Evolutionary conservation across 2,888 invertebrate genomes (phyloP).

Genomic region (Ophion ellenae): DNA sequence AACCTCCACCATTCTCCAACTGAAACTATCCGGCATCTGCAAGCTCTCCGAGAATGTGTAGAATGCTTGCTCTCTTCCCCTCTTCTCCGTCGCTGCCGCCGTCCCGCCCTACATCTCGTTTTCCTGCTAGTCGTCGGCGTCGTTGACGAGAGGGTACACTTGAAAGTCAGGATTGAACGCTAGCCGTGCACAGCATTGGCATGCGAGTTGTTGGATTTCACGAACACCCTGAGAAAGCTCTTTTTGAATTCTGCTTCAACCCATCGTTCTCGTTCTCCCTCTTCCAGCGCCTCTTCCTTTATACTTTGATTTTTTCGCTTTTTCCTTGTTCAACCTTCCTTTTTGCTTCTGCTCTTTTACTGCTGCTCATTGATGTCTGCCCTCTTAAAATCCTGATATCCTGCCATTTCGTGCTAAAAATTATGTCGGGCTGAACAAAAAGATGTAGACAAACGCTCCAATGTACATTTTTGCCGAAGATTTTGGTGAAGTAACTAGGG

Average conservation of each 20-base stretch:
- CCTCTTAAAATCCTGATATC: not conserved
- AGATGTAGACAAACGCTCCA: not conserved
- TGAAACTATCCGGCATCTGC: not conserved
- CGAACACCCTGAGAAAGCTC: not conserved
- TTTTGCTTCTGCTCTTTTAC: not conserved
- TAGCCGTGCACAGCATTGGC: not conserved
- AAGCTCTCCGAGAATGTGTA: not conserved
- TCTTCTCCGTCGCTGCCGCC: not conserved
- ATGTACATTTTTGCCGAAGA: not conserved
- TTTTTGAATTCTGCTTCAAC: not conserved
- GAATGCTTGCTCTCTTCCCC: not conserved
- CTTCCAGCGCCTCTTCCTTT: not conserved
- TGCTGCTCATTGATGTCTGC: not conserved
- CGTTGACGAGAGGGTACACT: not conserved
- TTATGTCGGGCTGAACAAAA: not conserved
- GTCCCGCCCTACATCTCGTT: not conserved
- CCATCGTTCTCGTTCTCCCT: not conserved
- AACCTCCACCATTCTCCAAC: not conserved
- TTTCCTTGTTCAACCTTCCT: conserved; percentile 7
- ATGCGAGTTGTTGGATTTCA: not conserved
- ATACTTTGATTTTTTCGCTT: not conserved
- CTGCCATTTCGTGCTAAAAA: not conserved
- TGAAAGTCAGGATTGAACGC: not conserved
- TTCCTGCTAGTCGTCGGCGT: not conserved
- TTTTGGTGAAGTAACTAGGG: not conserved